Evolutionary conservation across 2,888 invertebrate genomes (phyloP), one percentile per base, ranked within the genome.

Genomic region (Xestia ashworthii): DNA sequence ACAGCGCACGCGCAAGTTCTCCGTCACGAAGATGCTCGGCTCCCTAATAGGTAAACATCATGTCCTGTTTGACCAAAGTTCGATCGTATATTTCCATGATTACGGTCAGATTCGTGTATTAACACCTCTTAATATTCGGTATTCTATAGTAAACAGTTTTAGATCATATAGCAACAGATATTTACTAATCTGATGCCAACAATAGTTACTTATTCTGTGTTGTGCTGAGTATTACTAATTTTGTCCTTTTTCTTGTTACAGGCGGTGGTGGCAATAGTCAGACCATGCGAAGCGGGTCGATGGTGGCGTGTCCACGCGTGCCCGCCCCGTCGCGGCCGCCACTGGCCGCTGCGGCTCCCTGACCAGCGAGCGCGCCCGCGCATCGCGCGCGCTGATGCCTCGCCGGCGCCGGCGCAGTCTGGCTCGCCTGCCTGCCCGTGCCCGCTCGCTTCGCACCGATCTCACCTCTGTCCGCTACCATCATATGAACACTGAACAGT

Each of bases 1-100:
- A 55, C 97, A 97, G 89, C 97, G 98, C 88, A 97, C 97, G 86
- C 95, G 98, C 86, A 98, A 98, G 93, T 98, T 98, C 94, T 98
- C 98, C 77, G 98, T 98, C 62, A 98, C 98, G 50, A 98, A 98
- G 94, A 98, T 98, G 98, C 97, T 98, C 82, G 98, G 98, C 76
- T 98, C 98, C 14, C 94, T 98, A 81, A 98, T 98, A 92, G 98
- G 98, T 96, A 88, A 89, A 82, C 66, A 83, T 75, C 16, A 55
- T 50, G 74, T 77, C 53, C 67, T 69, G 25, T 60, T 55, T 64
- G 12, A 41, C 58, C 25, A 25, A 44, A 25, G 16, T 65, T 44
- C 14, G 41, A n/a, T 68, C 6, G 41, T 25, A 62, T 41, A 44
- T 58, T 78, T 69, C 44, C 25, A 22, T 19, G 22, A 67, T n/a